Conservation (phyloP, 2,888 invertebrate genomes). For the Aleiodes alternator region DNA sequence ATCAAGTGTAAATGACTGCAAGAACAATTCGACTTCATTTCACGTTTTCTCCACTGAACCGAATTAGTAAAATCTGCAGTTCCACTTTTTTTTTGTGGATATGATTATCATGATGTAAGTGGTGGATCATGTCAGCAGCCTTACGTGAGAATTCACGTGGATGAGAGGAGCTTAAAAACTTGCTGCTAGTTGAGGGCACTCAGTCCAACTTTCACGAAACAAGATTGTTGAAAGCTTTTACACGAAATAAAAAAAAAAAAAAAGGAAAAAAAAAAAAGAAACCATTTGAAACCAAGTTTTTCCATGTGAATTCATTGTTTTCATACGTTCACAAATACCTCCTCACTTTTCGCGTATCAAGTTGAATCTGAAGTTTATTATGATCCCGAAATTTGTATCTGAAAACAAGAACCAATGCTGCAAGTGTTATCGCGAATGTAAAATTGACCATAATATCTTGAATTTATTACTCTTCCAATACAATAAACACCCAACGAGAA, state of each 20-base stretch:
- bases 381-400: background rate
- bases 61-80: too few relatives aligned
- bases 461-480: too few relatives aligned
- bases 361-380: background rate
- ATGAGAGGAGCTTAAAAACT: conserved; percentile 44
- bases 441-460: too few relatives aligned
- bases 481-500: too few relatives aligned
- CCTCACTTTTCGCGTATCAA: background rate
- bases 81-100: too few relatives aligned
- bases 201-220: conserved; percentile 4
- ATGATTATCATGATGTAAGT: too few relatives aligned
- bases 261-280: too few relatives aligned
- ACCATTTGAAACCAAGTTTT: background rate
- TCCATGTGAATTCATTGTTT: conserved; percentile 17
- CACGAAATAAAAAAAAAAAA: background rate
- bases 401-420: background rate
- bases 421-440: too few relatives aligned
- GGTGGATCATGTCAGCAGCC: too few relatives aligned
- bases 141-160: conserved; percentile 5
- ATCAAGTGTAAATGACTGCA: too few relatives aligned
- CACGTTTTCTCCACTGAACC: too few relatives aligned
- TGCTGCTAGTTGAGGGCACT: conserved; percentile 10
- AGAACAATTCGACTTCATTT: too few relatives aligned
- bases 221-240: conserved; percentile 14
- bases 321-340: background rate